Conservation (phyloP, 2,797 vertebrate genomes). For the Carapus acus region DNA sequence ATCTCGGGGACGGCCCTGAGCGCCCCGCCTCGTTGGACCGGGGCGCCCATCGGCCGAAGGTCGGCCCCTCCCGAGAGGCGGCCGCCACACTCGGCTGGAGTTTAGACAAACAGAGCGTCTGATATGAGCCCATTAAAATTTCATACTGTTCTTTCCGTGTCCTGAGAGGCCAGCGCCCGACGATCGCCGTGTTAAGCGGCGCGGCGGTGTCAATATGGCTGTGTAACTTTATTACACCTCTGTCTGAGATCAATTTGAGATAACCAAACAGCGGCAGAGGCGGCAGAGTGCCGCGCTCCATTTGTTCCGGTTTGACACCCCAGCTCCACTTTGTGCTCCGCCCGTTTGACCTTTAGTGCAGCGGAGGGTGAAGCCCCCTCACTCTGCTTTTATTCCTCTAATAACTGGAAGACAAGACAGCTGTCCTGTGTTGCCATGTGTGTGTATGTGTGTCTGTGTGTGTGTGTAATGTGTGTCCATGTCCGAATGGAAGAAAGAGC, state of each 20-base stretch:
- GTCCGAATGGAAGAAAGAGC: conserved; percentile 43
- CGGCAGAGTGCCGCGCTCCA: not conserved
- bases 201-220: conserved; percentile 19
- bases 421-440: conserved; percentile 31
- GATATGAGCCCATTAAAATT: conserved; percentile 37
- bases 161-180: conserved; percentile 11
- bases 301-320: conserved; percentile 1
- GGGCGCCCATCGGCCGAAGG: too few species aligned
- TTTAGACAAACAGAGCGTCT: conserved; percentile 35
- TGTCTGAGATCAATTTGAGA: too few species aligned
- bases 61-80: conserved; percentile 31
- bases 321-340: conserved; percentile 25
- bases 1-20: too few species aligned
- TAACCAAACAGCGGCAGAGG: not conserved
- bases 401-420: conserved; percentile 33
- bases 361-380: conserved; percentile 4
- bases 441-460: not conserved
- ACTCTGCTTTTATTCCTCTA: conserved; percentile 24
- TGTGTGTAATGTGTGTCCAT: conserved; percentile 3
- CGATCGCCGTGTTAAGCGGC: conserved; percentile 5
- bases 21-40: too few species aligned
- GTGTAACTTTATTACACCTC: not conserved
- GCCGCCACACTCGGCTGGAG: conserved; percentile 32
- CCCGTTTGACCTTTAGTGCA: conserved; percentile 11
- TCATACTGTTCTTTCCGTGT: conserved; percentile 30